A percentile compares a stretch with the other conserved stretches of the same genome.
Conservation (phyloP, 2,888 invertebrate genomes). For the Mythimna ferrago region DNA sequence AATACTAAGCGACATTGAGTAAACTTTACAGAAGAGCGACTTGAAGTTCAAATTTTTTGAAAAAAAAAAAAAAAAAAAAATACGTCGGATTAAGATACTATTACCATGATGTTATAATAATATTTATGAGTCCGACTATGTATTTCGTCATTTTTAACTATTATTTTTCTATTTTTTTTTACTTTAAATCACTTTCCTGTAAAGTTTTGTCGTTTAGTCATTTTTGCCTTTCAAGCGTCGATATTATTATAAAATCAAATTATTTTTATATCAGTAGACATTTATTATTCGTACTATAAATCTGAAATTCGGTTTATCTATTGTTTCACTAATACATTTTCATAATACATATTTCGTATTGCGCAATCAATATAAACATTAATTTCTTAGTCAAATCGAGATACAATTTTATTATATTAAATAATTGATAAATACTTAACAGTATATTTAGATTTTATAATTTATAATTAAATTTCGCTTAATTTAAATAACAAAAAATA, state of each 20-base stretch:
- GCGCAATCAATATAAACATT: neutral
- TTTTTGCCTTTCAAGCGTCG: too few species aligned
- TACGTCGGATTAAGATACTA: too few species aligned
- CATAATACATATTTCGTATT: constrained; percentile 1
- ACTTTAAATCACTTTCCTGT: too few species aligned
- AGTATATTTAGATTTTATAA: constrained; percentile 25
- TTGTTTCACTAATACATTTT: constrained; percentile 17
- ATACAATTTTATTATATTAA: neutral
- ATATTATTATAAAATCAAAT: constrained; percentile 16
- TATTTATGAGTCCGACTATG: too few species aligned
- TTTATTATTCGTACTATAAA: constrained; percentile 22
- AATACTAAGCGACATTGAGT: too few species aligned
- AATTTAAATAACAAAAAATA: constrained; percentile 20
- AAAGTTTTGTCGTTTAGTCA: too few species aligned
- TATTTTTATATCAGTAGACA: constrained; percentile 26
- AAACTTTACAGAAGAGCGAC: too few species aligned
- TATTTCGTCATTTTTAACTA: too few species aligned
- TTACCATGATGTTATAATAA: too few species aligned
- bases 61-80: too few species aligned
- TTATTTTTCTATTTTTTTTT: rapidly evolving
- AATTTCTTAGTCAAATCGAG: neutral
- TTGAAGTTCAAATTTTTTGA: too few species aligned
- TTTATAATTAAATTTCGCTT: constrained; percentile 9
- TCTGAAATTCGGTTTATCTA: constrained; percentile 52
- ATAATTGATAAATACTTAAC: constrained; percentile 9